A percentile compares a stretch with the other conserved stretches of the same genome.
These are phyloP conservation scores for Hyalella azteca DNA, from an alignment of 2,888 invertebrate species.

Conservation along the genomic window DNA sequence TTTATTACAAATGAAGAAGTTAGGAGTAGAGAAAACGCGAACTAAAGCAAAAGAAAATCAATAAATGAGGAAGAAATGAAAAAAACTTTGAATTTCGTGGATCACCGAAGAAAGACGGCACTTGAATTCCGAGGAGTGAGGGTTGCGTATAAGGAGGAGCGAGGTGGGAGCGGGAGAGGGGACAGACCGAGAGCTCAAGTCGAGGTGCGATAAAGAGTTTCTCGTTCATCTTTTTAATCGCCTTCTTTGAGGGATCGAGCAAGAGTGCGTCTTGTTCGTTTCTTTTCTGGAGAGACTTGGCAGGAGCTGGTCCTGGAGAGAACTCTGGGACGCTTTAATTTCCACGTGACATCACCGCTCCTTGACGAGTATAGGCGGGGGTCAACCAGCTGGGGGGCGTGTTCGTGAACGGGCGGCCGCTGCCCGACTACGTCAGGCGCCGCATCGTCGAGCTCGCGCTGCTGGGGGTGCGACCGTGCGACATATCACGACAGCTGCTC, in stretches of 20 bases:
- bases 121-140: not conserved
- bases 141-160: not conserved
- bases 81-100: no score
- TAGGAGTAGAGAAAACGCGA: no score
- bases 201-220: constrained; percentile 2
- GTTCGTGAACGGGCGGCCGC: constrained; percentile 95
- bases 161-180: not conserved
- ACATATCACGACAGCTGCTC: constrained; percentile 90
- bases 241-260: not conserved
- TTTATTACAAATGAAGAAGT: no score
- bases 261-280: no score
- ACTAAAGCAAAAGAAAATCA: no score
- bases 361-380: constrained; percentile 46
- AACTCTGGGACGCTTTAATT: no score
- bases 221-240: constrained; percentile 32
- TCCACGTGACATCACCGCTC: no score
- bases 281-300: no score
- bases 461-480: constrained; percentile 93
- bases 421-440: constrained; percentile 91
- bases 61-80: no score
- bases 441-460: constrained; percentile 93
- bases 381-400: constrained; percentile 86
- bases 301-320: no score
- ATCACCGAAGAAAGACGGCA: not conserved
- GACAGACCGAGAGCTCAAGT: not conserved